Evolutionary conservation across 2,113 vertebrate genomes (phyloP).

Genomic region (Cichladusa arquata): DNA sequence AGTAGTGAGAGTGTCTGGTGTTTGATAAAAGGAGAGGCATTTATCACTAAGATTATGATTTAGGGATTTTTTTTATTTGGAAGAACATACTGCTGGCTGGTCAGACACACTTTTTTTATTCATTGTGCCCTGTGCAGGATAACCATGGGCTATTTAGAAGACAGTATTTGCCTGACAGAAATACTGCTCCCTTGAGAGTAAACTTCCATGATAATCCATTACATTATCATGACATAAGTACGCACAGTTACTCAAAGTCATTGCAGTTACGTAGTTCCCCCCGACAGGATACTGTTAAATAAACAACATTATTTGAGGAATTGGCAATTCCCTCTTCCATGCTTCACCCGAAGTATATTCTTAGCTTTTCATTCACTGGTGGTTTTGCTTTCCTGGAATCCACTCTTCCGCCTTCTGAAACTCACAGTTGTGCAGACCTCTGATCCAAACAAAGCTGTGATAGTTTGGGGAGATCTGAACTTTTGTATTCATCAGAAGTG

Average conservation of each 20-base stretch:
- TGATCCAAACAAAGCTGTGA: background rate
- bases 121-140: background rate
- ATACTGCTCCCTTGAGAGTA: background rate
- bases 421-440: background rate
- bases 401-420: background rate
- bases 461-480: background rate
- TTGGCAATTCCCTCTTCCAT: background rate
- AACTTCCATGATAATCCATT: background rate
- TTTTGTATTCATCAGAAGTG: background rate
- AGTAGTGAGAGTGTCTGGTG: background rate
- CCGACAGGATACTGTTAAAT: conserved; percentile 3
- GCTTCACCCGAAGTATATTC: background rate
- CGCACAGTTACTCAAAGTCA: background rate
- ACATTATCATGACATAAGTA: background rate
- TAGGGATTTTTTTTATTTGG: background rate
- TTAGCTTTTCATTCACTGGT: background rate
- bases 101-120: background rate
- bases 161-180: background rate
- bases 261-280: background rate
- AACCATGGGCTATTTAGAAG: background rate
- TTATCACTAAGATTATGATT: background rate
- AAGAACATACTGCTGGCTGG: background rate
- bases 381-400: background rate
- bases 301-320: background rate
- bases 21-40: background rate